A percentile compares a stretch with the other conserved stretches of the same genome.
phyloP scores from a whole-genome alignment of 1,140 invertebrate species.

The Eriocheir sinensis region DNA sequence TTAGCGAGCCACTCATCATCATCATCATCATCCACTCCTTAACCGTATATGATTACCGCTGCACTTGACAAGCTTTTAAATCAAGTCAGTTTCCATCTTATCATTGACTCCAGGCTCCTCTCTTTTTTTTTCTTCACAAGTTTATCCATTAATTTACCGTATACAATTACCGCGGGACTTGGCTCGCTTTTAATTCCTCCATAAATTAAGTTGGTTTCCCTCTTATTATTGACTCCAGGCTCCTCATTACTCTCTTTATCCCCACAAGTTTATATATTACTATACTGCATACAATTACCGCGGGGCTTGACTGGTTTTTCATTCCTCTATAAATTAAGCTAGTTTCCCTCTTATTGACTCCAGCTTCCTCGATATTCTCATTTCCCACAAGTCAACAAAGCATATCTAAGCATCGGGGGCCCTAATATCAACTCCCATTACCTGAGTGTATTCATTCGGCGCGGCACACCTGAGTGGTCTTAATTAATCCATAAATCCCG shows the following conservation, averaged over 20 bases:
- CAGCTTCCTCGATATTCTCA: too few species aligned
- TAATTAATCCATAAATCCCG: background rate
- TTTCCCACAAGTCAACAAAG: too few species aligned
- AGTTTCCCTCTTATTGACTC: background rate
- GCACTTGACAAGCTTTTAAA: background rate
- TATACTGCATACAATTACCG: too few species aligned
- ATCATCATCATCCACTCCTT: too few species aligned
- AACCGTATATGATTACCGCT: background rate
- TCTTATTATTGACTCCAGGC: background rate
- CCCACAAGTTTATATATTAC: background rate
- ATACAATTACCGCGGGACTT: too few species aligned
- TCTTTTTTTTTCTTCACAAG: background rate
- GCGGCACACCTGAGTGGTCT: background rate
- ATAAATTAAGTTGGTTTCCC: background rate
- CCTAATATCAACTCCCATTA: too few species aligned
- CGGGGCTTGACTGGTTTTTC: too few species aligned
- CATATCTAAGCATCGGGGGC: too few species aligned
- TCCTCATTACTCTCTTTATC: background rate
- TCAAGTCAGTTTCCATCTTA: background rate
- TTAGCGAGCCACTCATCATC: too few species aligned
- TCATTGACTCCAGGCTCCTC: background rate
- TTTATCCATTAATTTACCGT: background rate
- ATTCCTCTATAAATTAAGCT: too few species aligned
- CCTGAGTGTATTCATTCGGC: too few species aligned
- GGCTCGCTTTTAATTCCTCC: too few species aligned